Conservation (phyloP, 2,113 vertebrate species). For the Upupa epops region DNA sequence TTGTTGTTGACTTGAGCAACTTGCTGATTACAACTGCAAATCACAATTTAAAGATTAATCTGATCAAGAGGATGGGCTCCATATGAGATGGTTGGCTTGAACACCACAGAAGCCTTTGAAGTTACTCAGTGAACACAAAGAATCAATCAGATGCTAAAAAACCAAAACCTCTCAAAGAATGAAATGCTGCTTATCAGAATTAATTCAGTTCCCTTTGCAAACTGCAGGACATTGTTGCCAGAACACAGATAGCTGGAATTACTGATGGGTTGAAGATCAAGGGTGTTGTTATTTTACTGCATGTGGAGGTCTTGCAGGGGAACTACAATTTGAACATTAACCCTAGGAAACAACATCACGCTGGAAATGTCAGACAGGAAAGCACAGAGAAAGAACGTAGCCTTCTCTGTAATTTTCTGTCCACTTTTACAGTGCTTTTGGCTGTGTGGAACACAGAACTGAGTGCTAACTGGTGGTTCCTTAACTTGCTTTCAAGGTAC, state of each 20-base stretch:
- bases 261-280: neutral
- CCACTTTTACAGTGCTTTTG: neutral
- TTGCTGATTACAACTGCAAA: conserved; percentile 13
- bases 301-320: neutral
- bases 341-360: neutral
- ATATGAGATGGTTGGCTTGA: too few species aligned
- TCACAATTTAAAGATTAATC: neutral
- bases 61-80: too few species aligned
- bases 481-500: neutral
- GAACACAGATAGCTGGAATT: neutral
- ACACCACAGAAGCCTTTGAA: neutral
- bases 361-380: neutral
- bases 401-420: neutral
- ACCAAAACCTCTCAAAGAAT: neutral
- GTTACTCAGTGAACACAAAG: neutral
- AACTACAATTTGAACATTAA: neutral
- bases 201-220: neutral
- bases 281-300: neutral
- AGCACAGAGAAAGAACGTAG: neutral
- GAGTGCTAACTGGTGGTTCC: neutral
- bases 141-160: neutral
- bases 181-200: neutral
- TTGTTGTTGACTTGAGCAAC: neutral
- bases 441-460: neutral
- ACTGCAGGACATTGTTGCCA: neutral